Conservation (phyloP, 1,140 invertebrate genomes). For the Leptopilina clavipes region DNA sequence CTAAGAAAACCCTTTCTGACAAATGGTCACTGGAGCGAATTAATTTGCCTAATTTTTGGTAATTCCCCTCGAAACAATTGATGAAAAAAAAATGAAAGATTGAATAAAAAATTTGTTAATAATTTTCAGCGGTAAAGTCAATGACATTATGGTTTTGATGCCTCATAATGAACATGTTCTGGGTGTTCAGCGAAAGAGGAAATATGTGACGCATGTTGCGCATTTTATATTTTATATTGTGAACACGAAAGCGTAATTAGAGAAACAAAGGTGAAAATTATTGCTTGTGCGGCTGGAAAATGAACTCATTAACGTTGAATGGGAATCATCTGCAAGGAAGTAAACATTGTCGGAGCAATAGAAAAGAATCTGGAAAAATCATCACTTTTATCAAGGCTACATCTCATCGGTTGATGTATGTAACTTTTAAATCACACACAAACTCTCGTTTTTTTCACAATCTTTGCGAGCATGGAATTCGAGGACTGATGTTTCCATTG, state of each 20-base stretch:
- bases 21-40: too few relatives aligned
- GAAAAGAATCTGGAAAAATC: slow-evolving; percentile 34
- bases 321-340: slow-evolving; percentile 41
- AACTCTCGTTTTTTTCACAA: slow-evolving; percentile 50
- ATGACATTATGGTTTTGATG: background rate
- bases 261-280: slow-evolving; percentile 46
- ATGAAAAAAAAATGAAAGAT: background rate
- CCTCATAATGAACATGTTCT: background rate
- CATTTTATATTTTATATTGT: slow-evolving; percentile 34
- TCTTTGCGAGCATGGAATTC: slow-evolving; percentile 50
- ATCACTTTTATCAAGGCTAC: slow-evolving; percentile 48
- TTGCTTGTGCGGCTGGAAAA: slow-evolving; percentile 42
- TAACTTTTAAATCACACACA: slow-evolving; percentile 37
- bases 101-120: too few relatives aligned
- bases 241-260: slow-evolving; percentile 53
- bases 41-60: too few relatives aligned
- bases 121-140: background rate
- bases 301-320: slow-evolving; percentile 51
- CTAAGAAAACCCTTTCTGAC: too few relatives aligned
- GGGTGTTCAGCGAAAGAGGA: background rate
- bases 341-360: background rate
- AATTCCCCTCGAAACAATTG: too few relatives aligned
- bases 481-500: slow-evolving; percentile 52
- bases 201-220: slow-evolving; percentile 25
- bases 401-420: too few relatives aligned